Evolutionary conservation across 2,888 invertebrate species (phyloP).

Genomic region (Perizoma affinitatum): DNA sequence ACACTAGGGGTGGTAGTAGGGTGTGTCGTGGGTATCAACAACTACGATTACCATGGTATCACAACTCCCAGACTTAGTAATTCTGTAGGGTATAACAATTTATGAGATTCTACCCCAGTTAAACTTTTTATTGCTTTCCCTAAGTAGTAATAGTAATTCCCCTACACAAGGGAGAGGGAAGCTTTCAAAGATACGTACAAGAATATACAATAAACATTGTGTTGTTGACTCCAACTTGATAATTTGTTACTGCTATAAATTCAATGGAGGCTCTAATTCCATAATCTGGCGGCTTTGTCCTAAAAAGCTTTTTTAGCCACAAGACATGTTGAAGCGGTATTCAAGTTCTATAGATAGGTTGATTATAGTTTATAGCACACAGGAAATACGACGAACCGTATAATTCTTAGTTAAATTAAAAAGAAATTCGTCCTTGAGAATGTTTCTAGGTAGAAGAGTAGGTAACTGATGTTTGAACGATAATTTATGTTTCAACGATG

Average conservation of each 20-base stretch:
- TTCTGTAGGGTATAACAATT: constrained; percentile 47
- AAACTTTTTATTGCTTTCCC: constrained; percentile 50
- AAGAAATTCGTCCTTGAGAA: constrained; percentile 11
- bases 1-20: too few species aligned
- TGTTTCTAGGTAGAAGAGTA: neutral
- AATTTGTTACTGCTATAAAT: constrained; percentile 55
- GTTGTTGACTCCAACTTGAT: constrained; percentile 46
- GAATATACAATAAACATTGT: constrained; percentile 47
- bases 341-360: constrained; percentile 45
- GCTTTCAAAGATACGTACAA: constrained; percentile 38
- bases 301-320: constrained; percentile 47
- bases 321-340: constrained; percentile 47
- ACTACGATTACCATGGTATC: too few species aligned
- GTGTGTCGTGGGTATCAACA: too few species aligned
- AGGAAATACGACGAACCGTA: constrained; percentile 44
- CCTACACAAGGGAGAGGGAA: constrained; percentile 39
- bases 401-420: constrained; percentile 21
- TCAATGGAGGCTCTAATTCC: constrained; percentile 51
- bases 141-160: constrained; percentile 42
- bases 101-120: constrained; percentile 46
- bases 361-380: constrained; percentile 47
- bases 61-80: constrained; percentile 24
- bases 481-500: neutral
- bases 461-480: too few species aligned
- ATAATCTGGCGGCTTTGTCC: constrained; percentile 47